Base-by-base conservation (phyloP, 2,797 vertebrate species). In the Bradypodion ventrale region DNA sequence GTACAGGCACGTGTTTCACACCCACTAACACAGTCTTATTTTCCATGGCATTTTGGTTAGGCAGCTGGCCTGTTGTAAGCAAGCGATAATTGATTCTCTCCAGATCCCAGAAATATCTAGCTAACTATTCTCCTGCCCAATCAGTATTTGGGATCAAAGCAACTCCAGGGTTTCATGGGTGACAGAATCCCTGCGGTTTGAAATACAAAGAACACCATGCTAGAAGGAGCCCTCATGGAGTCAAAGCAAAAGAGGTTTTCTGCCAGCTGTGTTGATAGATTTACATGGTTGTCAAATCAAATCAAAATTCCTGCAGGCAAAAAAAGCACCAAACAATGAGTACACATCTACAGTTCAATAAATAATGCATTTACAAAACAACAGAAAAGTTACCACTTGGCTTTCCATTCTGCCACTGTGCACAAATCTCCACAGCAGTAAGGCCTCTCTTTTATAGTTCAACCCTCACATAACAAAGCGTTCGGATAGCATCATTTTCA, bases 201-300 rank as follows among this genome's bases (percentile, higher is more conserved):
- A 44, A n/a, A 56, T 40, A 25, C 65, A 68, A 76, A 59, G 74
- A 76, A 42, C n/a, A 19, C 60, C 44, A 35, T 42, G 40, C 37
- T 21, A 68, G 32, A 37, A 76, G 8, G 42, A 56, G 16, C 46
- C 44, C 40, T 59, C 25, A 60, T 70, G 81, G 65, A 2, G 75
- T 56, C 23, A 77, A 89, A 10, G 79, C 72, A 83, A 86, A 70
- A 5, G 37, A 37, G 12, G 79, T 84, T 92, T n/a, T 89, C 78
- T 84, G 7, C 0, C 46, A 87, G 78, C 40, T 83, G 44, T 0
- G 0, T 73, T 87, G 52, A 60, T 60, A 65, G 81, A 60, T 83
- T 59, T 13, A 12, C 63, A 59, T 29, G 32, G 32, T 82, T 63
- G 25, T 84, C 85, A 87, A 89, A 83, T 19, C 66, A 82, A 60